phyloP scores from a whole-genome alignment of 2,888 invertebrate species.

The Torymus auratus region DNA sequence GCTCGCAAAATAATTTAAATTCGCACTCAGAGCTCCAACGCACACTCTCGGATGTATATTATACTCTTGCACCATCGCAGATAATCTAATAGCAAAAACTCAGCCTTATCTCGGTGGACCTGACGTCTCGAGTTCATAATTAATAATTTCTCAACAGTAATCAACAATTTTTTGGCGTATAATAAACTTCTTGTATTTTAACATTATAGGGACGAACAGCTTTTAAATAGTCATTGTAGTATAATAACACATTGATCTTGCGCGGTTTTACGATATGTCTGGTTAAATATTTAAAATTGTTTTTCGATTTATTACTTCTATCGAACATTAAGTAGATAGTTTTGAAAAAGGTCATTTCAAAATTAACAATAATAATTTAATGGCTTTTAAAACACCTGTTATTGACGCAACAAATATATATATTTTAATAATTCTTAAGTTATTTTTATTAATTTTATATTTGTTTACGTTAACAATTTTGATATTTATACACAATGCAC shows the following conservation, averaged over 20 bases:
- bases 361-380: slow-evolving; percentile 21
- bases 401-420: slow-evolving; percentile 21
- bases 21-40: slow-evolving; percentile 23
- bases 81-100: slow-evolving; percentile 47
- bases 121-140: slow-evolving; percentile 42
- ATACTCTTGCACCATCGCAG: slow-evolving; percentile 46
- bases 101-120: slow-evolving; percentile 52
- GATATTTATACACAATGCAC: slow-evolving; percentile 3
- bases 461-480: slow-evolving; percentile 6
- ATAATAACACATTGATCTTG: slow-evolving; percentile 32
- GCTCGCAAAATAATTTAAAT: slow-evolving; percentile 52
- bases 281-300: slow-evolving; percentile 23
- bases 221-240: slow-evolving; percentile 33
- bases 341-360: slow-evolving; percentile 15
- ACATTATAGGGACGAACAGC: slow-evolving; percentile 33
- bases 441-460: slow-evolving; percentile 7
- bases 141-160: slow-evolving; percentile 38
- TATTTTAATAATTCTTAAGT: neutral
- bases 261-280: slow-evolving; percentile 26
- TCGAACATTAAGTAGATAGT: slow-evolving; percentile 39
- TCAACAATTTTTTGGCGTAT: slow-evolving; percentile 51
- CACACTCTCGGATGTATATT: slow-evolving; percentile 21
- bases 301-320: slow-evolving; percentile 11
- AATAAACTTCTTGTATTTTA: slow-evolving; percentile 37
- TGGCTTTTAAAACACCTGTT: slow-evolving; percentile 2